These are phyloP conservation scores for Vespertilio murinus DNA, from an alignment of 2,797 vertebrate genomes.

Conservation along the genomic window DNA sequence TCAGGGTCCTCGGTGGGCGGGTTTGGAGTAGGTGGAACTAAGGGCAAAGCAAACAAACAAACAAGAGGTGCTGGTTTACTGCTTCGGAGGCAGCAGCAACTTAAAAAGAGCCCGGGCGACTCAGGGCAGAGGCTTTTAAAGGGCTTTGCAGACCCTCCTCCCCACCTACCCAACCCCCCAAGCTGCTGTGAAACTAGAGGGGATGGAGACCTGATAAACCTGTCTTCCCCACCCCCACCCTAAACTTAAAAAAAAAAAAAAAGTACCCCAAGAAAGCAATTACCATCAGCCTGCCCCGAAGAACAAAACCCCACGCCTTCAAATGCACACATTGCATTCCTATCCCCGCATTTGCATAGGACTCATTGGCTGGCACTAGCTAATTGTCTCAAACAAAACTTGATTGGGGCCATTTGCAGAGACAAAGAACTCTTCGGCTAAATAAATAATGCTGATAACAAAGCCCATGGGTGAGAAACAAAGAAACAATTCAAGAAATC, in stretches of 20 bases:
- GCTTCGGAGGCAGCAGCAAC: constrained; percentile 62
- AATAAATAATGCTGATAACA: constrained; percentile 96
- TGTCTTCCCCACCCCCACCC: constrained; percentile 79
- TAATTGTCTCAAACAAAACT: constrained; percentile 95
- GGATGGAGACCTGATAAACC: constrained; percentile 86
- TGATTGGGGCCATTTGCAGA: constrained; percentile 96
- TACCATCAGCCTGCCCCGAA: constrained; percentile 86
- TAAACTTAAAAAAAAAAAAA: constrained; percentile 66
- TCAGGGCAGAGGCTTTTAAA: constrained; percentile 84
- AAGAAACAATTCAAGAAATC: constrained; percentile 90
- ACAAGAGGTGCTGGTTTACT: constrained; percentile 75
- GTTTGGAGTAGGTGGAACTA: constrained; percentile 63
- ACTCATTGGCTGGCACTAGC: constrained; percentile 90
- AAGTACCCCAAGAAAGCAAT: constrained; percentile 84
- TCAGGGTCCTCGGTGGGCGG: constrained; percentile 77
- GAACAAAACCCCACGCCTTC: constrained; percentile 91
- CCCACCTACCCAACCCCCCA: constrained; percentile 74
- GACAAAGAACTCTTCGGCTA: constrained; percentile 96
- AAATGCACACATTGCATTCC: constrained; percentile 89
- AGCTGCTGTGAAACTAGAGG: constrained; percentile 84
- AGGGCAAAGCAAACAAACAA: constrained; percentile 70
- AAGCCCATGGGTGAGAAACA: constrained; percentile 91
- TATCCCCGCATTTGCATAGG: constrained; percentile 91
- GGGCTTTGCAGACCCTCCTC: constrained; percentile 75
- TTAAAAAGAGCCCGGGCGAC: constrained; percentile 74